Percentiles rank a stretch among this genome's conserved stretches.
Evolutionary conservation across 1,140 invertebrate species (phyloP).

Genomic region (Batillaria attramentaria): DNA sequence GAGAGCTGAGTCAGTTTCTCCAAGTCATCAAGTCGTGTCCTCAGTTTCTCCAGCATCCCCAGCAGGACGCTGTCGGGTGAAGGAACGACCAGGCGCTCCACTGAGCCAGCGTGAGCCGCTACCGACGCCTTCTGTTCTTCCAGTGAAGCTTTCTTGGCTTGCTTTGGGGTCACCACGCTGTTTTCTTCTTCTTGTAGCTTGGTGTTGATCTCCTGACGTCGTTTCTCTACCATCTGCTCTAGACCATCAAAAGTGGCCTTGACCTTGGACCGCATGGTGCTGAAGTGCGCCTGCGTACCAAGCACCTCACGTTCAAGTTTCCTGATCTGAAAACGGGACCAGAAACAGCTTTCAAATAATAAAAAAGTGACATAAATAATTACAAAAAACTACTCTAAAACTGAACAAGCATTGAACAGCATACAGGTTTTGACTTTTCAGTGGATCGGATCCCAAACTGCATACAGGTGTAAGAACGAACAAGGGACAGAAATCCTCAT

Average conservation of each 20-base stretch:
- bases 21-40: too few species aligned
- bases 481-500: background rate
- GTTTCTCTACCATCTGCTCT: background rate
- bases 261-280: background rate
- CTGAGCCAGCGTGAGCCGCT: too few species aligned
- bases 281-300: background rate
- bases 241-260: slow-evolving; percentile 8
- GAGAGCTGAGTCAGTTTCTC: too few species aligned
- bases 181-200: background rate
- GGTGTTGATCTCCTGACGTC: background rate
- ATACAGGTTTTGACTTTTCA: background rate
- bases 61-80: too few species aligned
- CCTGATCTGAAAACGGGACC: too few species aligned
- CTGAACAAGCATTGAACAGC: background rate
- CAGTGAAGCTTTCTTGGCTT: too few species aligned
- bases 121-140: too few species aligned
- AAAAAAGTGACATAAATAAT: background rate
- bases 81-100: too few species aligned
- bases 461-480: too few species aligned
- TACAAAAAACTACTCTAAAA: background rate
- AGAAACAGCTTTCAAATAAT: background rate
- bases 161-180: too few species aligned
- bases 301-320: background rate
- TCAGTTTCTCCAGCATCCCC: too few species aligned
- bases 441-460: too few species aligned